Percentiles rank a stretch among this genome's conserved stretches.
Evolutionary conservation across 2,888 invertebrate species (phyloP).

Genomic region (Clivina fossor): DNA sequence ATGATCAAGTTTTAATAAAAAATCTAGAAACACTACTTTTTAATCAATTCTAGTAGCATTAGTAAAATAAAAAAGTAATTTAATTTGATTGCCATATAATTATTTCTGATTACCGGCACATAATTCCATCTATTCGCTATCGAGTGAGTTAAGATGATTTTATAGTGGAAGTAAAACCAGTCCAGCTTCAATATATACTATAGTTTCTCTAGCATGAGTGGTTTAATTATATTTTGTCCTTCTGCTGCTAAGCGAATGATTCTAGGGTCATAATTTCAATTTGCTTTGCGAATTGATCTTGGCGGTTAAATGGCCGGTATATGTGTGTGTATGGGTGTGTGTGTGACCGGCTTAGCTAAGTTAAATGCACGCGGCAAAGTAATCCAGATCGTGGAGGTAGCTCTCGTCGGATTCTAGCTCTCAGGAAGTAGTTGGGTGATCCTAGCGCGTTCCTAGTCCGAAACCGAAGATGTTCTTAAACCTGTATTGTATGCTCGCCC

Average conservation of each 20-base stretch:
- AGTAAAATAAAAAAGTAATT: no score
- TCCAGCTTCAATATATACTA: no score
- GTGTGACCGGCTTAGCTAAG: constrained; percentile 21
- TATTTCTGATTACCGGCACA: background rate
- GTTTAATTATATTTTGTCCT: no score
- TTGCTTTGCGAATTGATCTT: constrained; percentile 30
- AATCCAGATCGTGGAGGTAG: constrained; percentile 9
- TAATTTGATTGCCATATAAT: no score
- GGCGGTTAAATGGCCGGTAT: constrained; percentile 14
- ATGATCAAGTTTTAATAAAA: no score
- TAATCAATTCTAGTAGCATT: no score
- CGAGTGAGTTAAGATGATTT: background rate
- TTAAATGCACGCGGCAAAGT: constrained; percentile 27
- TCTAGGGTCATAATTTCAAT: constrained; percentile 28
- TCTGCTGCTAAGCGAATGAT: constrained; percentile 21
- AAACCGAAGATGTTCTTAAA: constrained; percentile 1
- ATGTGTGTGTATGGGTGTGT: constrained; percentile 1
- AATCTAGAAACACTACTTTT: no score
- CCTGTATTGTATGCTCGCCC: constrained; percentile 24
- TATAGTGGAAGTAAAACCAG: constrained; percentile 14
- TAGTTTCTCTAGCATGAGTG: no score
- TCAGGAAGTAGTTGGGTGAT: constrained; percentile 1
- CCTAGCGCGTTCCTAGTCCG: background rate
- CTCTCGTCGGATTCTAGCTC: background rate
- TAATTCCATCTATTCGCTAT: background rate